phyloP scores from a whole-genome alignment of 2,113 vertebrate genomes.

The Saimiri boliviensis region DNA sequence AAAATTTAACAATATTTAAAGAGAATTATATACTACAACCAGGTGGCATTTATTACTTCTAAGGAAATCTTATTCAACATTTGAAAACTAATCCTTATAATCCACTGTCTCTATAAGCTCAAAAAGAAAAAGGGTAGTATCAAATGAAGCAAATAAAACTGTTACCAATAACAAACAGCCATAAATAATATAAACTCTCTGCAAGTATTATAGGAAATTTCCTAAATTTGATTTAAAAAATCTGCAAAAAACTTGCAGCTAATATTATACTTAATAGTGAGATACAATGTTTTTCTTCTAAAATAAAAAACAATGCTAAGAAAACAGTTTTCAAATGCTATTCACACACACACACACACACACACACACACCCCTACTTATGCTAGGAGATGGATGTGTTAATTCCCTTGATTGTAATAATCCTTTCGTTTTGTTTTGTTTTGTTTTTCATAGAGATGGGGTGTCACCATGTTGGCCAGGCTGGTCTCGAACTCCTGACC shows the following conservation, averaged over 20 bases:
- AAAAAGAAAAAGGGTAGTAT: not conserved
- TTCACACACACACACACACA: not conserved
- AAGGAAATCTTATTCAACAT: not conserved
- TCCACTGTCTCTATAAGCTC: not conserved
- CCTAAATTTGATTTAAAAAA: not conserved
- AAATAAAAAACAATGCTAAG: not conserved
- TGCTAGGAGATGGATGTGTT: not conserved
- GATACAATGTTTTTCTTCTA: not conserved
- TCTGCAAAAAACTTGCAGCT: not conserved
- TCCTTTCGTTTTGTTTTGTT: too few species aligned
- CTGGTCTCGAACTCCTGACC: too few species aligned
- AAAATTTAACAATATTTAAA: not conserved
- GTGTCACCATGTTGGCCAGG: too few species aligned
- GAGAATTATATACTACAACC: not conserved
- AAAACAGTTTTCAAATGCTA: not conserved
- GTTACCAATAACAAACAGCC: not conserved
- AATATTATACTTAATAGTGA: not conserved
- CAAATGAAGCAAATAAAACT: not conserved
- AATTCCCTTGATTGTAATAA: not conserved
- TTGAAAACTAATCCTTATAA: not conserved
- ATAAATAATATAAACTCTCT: not conserved
- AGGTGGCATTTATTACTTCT: not conserved
- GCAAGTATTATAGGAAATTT: not conserved
- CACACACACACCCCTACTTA: not conserved
- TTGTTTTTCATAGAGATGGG: too few species aligned